Conservation (phyloP, 2,797 vertebrate species). For the Sciurus carolinensis region DNA sequence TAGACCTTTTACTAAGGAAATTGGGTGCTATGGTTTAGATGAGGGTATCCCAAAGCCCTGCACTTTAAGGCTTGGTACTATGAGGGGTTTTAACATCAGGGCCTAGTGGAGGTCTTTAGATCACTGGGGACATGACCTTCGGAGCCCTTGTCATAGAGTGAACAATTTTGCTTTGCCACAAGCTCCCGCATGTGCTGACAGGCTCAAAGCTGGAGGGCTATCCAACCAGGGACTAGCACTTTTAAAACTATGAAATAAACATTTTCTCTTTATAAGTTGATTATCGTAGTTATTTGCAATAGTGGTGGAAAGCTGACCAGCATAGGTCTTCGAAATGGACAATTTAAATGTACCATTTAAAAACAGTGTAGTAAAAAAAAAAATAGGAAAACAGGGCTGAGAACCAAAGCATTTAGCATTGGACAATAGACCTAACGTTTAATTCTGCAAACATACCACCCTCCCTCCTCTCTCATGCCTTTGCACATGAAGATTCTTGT, state of each 20-base stretch:
- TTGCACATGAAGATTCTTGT: background rate
- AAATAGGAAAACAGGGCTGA: slow-evolving; percentile 7
- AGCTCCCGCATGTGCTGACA: background rate
- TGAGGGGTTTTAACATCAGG: too few species aligned
- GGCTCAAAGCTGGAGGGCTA: background rate
- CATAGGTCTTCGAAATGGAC: background rate
- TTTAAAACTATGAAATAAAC: background rate
- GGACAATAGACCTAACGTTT: background rate
- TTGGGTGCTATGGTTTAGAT: too few species aligned
- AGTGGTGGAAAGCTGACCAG: too few species aligned
- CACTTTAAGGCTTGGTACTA: background rate
- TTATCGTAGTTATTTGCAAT: too few species aligned
- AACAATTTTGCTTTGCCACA: background rate
- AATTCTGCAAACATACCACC: background rate
- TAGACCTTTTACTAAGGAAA: background rate
- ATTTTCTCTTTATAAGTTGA: too few species aligned
- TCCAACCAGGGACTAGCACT: background rate
- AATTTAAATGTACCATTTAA: too few species aligned
- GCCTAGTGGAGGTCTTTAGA: too few species aligned
- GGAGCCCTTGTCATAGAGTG: rapidly evolving
- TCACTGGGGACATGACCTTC: background rate
- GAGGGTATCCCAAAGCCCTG: too few species aligned
- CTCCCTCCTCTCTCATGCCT: background rate
- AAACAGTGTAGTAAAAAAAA: background rate
- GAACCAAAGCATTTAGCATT: slow-evolving; percentile 12